Conservation (phyloP, 1,140 invertebrate species). For the Wasmannia auropunctata region DNA sequence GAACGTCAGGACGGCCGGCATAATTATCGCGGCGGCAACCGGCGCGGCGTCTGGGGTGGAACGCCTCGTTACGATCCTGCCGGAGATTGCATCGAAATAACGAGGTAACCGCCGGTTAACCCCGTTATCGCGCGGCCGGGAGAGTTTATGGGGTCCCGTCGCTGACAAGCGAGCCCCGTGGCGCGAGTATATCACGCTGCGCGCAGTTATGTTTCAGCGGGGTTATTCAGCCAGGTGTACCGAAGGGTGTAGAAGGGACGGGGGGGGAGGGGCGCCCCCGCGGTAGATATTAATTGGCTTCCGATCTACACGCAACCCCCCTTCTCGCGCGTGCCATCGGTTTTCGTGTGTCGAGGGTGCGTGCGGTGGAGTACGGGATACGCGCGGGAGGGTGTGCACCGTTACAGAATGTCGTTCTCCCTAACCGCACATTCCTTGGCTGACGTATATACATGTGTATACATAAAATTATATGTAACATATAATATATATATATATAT, state of each 20-base stretch:
- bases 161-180: constrained; percentile 81
- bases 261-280: not conserved
- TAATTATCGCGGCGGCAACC: constrained; percentile 12
- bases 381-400: too few species aligned
- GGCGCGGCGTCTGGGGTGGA: too few species aligned
- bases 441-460: not conserved
- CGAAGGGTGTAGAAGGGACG: not conserved
- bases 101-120: constrained; percentile 72
- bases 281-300: constrained; percentile 83
- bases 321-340: constrained; percentile 7
- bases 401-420: not conserved
- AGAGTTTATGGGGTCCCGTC: constrained; percentile 71
- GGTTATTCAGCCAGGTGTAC: constrained; percentile 60
- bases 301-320: constrained; percentile 74
- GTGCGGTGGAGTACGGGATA: not conserved
- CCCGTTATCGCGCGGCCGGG: constrained; percentile 76
- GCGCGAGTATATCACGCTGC: constrained; percentile 78
- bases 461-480: not conserved
- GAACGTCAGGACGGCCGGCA: not conserved
- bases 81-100: constrained; percentile 66
- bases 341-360: not conserved
- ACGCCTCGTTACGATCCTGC: constrained; percentile 65
- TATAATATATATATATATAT: not conserved
- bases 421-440: constrained; percentile 9
- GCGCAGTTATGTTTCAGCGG: constrained; percentile 76